A percentile compares a stretch with the other conserved stretches of the same genome.
Evolutionary conservation across 1,140 invertebrate genomes (phyloP).

Genomic region (Drosophila grimshawi): DNA sequence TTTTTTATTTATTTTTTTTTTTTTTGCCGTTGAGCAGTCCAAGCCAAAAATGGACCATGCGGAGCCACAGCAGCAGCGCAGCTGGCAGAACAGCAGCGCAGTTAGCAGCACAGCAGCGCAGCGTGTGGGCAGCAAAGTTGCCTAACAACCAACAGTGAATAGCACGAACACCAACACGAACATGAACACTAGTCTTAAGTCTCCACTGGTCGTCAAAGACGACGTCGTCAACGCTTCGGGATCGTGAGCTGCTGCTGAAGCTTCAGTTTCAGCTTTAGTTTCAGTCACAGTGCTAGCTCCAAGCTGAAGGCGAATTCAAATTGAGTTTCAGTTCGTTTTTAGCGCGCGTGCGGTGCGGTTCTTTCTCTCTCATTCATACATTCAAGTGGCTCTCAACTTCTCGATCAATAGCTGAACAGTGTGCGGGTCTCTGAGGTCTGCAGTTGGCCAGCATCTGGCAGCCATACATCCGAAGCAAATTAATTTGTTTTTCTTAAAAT

Average conservation of each 20-base stretch:
- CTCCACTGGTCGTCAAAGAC: constrained; percentile 50
- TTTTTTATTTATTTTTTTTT: constrained; percentile 17
- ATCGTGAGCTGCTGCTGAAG: constrained; percentile 31
- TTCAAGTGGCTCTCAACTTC: constrained; percentile 11
- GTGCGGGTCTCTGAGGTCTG: constrained; percentile 23
- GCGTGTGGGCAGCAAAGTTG: constrained; percentile 80
- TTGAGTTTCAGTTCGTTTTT: constrained; percentile 80
- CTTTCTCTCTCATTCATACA: constrained; percentile 46
- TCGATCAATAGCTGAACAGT: constrained; percentile 33
- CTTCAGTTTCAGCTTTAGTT: constrained; percentile 24
- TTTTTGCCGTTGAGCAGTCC: constrained; percentile 54
- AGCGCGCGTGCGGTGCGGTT: constrained; percentile 83
- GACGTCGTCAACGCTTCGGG: constrained; percentile 41
- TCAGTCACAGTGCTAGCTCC: not conserved
- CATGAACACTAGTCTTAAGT: constrained; percentile 56
- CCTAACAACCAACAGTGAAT: constrained; percentile 66
- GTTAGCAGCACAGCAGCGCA: constrained; percentile 55
- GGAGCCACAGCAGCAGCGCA: constrained; percentile 47
- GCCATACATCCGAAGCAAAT: constrained; percentile 11
- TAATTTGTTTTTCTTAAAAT: constrained; percentile 28
- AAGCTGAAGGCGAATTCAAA: constrained; percentile 37
- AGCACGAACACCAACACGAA: constrained; percentile 36
- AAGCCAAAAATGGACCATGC: constrained; percentile 79
- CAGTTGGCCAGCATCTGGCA: constrained; percentile 30
- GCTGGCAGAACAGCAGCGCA: constrained; percentile 33